phyloP scores from a whole-genome alignment of 2,113 vertebrate species.

The Dendropsophus ebraccatus region DNA sequence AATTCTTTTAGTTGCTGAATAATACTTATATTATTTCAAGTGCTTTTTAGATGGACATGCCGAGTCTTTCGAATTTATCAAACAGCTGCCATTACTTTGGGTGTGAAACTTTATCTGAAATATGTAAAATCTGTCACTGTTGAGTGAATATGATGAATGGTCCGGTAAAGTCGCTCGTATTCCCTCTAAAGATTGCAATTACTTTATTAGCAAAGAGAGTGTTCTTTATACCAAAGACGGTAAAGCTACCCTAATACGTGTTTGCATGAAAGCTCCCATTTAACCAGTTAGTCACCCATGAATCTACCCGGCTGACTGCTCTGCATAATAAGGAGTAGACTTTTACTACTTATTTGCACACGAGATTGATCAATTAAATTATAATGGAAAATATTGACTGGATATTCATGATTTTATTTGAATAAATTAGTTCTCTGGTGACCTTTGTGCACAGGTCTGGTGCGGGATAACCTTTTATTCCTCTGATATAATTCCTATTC shows the following conservation, averaged over 20 bases:
- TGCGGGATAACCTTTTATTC: not conserved
- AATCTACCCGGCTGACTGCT: conserved; percentile 10
- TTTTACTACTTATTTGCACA: conserved; percentile 45
- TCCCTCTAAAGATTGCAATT: conserved; percentile 44
- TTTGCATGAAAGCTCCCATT: conserved; percentile 52
- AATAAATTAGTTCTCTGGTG: conserved; percentile 46
- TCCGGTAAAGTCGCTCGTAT: not conserved
- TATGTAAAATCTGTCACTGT: conserved; percentile 13
- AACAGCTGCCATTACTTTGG: not conserved
- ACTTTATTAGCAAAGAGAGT: conserved; percentile 40
- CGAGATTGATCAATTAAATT: conserved; percentile 51
- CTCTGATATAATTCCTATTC: not conserved
- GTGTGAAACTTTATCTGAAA: not conserved
- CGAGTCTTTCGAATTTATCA: conserved; percentile 12
- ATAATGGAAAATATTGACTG: conserved; percentile 57
- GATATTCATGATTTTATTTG: conserved; percentile 46
- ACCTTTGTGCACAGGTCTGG: not conserved
- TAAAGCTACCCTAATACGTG: conserved; percentile 31
- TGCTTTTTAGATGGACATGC: no score
- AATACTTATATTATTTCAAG: not conserved
- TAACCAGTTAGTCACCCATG: conserved; percentile 51
- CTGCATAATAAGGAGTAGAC: conserved; percentile 34
- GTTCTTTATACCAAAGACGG: conserved; percentile 29
- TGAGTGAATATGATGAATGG: conserved; percentile 40
- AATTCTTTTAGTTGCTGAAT: no score